Base-by-base conservation (phyloP, 2,888 invertebrate species). In the Brachypalpus laphriformis region DNA sequence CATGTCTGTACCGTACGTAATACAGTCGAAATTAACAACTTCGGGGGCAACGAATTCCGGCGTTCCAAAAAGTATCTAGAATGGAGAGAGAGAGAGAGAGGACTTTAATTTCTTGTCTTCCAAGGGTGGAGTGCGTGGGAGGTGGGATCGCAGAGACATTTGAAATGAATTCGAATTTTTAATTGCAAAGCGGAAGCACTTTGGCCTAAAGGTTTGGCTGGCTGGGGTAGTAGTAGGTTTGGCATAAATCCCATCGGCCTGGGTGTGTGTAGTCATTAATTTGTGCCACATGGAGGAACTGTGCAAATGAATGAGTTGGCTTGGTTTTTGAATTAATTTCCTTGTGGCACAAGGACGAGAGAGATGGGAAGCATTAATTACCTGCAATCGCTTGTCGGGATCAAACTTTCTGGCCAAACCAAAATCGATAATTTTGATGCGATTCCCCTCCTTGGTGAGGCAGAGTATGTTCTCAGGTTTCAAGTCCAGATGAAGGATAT, bases 391-490 rank as follows among this genome's bases (percentile, higher is more conserved):
- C 93, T 97, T 98, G 90, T 95, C 95, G 0, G 98, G 97, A 91
- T 98, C 97, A 90, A 96, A 98, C 91, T 96, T 96, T 89, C 98
- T 93, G 3, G 99, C 99, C 87, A 99, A 93, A 7, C 99, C 99
- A 91, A 99, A 99, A 93, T 99, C 99, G 88, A 99, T 99, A 89
- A 99, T 97, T 93, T 99, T 99, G 89, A 99, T 98, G 88, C 99
- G 94, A 93, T 99, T 99, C n/a, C 99, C 99, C 63, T 97, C 95
- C 91, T 97, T 96, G 77, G 99, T 97, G 22, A 99, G 94, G 90
- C 99, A 99, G 63, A 99, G 94, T 88, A 99, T 98, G 92, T 99
- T 99, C 93, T 99, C 99, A 8, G 99, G 99, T 97, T 99, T 99
- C 94, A 99, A 95, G 91, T 99, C 99, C 71, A 99, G 94, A 93